Evolutionary conservation across 2,797 vertebrate species (phyloP), one percentile per base, ranked within the genome.

Genomic region (Masticophis lateralis): DNA sequence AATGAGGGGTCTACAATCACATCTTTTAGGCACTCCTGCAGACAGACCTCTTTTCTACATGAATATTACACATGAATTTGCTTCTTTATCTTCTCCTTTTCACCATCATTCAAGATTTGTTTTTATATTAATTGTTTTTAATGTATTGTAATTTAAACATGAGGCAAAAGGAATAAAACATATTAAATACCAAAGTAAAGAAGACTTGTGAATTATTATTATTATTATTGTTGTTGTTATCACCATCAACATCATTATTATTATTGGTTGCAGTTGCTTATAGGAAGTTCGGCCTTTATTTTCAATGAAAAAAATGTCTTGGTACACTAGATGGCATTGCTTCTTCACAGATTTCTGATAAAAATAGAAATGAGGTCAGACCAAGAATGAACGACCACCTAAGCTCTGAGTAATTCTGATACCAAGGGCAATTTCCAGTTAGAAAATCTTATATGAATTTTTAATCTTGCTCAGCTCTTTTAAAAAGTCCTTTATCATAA

Each of bases 281-380:
- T 43, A 51, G 18, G 47, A 28, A 32, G 5, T 55, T 43, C 25
- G 8, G 53, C 20, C 74, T 86, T 16, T 74, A 74, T 86, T 28
- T 43, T 56, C 14, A 47, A 28, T 28, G 63, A 28, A 28, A n/a
- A n/a, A 37, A 16, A 16, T 92, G 55, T 56, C 61, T n/a, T 88
- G 83, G n/a, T 87, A 90, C 94, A 94, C 94, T 74, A 94, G 94
- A 93, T 94, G 94, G 92, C 87, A 91, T 25, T 28, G n/a, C 37
- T 89, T 92, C 92, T 89, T 93, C 92, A 87, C 55, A 56, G 83
- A 88, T 91, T 43, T 51, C n/a, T 60, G 18, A 43, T n/a, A 79
- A 92, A 90, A 47, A 11, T 14, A 7, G 51, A 32, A 55, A 60
- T n/a, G 43, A 25, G 13, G 37, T 16, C 37, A 22, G 25, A 8